Conservation (phyloP, 2,113 vertebrate species). For the Ochotona princeps region DNA sequence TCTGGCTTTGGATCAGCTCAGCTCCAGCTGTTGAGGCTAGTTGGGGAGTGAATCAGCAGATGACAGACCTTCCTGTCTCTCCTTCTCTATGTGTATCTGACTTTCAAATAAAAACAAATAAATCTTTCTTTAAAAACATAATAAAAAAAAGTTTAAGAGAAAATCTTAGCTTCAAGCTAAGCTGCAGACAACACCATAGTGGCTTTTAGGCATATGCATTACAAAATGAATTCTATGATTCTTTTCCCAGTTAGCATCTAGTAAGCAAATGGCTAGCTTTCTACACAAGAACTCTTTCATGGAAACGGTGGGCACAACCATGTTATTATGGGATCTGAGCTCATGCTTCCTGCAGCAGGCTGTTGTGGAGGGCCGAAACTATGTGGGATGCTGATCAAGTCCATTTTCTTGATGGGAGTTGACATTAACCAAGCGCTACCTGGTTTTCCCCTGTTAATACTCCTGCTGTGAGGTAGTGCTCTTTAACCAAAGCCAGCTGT, state of each 20-base stretch:
- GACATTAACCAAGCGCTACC: neutral
- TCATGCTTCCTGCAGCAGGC: neutral
- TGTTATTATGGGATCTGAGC: neutral
- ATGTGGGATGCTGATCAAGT: neutral
- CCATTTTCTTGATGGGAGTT: neutral
- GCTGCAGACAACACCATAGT: neutral
- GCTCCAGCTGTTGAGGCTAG: too few relatives aligned
- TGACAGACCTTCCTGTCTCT: too few relatives aligned
- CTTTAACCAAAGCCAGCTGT: neutral
- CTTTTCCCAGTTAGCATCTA: neutral
- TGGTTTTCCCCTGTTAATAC: neutral
- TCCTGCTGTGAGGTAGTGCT: neutral
- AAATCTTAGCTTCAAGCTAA: slow-evolving; percentile 3
- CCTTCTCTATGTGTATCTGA: too few relatives aligned
- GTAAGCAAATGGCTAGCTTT: neutral
- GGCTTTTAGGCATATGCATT: neutral
- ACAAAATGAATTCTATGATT: neutral
- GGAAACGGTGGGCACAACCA: neutral
- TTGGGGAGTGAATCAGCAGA: too few relatives aligned
- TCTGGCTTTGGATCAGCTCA: too few relatives aligned
- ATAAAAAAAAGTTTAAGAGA: neutral
- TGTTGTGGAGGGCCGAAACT: neutral
- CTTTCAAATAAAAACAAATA: too few relatives aligned
- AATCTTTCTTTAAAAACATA: too few relatives aligned
- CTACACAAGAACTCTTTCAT: neutral